Conservation (phyloP, 2,888 invertebrate genomes). For the Lasius platythorax region DNA sequence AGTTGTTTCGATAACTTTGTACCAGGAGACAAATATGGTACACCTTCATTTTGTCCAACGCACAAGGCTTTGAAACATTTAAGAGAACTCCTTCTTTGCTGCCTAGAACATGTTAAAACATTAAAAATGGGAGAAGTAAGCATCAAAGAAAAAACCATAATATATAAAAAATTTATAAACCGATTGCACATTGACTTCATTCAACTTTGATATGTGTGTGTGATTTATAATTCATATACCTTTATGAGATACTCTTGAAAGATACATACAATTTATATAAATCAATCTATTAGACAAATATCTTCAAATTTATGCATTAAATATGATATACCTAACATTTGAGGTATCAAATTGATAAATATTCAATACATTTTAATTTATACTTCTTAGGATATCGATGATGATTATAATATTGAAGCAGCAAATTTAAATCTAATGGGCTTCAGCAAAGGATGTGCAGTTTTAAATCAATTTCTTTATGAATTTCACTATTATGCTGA, state of each 20-base stretch:
- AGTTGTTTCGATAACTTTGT: conserved; percentile 97
- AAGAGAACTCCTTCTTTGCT: conserved; percentile 86
- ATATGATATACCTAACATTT: neutral
- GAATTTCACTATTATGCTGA: conserved; percentile 93
- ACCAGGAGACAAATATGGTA: conserved; percentile 91
- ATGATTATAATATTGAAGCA: conserved; percentile 38
- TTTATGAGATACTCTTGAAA: neutral
- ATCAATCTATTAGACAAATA: neutral
- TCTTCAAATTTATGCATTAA: neutral
- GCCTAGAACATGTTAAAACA: conserved; percentile 51
- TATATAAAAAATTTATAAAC: neutral
- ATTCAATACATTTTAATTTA: neutral
- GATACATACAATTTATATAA: neutral
- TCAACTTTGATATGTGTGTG: neutral
- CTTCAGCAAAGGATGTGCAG: conserved; percentile 97
- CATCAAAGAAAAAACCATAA: neutral
- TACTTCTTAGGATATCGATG: conserved; percentile 48
- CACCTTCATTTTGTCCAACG: conserved; percentile 92
- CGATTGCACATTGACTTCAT: neutral
- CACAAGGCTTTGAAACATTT: conserved; percentile 92
- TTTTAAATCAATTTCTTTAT: conserved; percentile 95
- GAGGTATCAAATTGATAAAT: neutral
- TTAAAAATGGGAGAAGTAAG: conserved; percentile 43
- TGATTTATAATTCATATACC: neutral
- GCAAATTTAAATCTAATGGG: conserved; percentile 87